Conservation (phyloP, 92 coral and sea anemone genomes). For the Heteractis magnifica region DNA sequence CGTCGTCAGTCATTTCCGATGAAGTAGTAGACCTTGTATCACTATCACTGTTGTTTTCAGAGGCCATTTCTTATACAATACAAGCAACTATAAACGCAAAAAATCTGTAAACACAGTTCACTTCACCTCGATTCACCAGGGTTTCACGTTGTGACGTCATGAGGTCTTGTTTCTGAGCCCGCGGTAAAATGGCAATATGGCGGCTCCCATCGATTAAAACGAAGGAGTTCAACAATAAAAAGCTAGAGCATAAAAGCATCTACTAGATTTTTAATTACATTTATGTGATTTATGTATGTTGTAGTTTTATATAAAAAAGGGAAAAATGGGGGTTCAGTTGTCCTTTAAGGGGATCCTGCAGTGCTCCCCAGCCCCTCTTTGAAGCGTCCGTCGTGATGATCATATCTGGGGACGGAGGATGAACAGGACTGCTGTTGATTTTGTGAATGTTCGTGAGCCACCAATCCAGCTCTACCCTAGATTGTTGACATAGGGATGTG, state of each 20-base stretch:
- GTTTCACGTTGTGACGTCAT: slow-evolving; percentile 15
- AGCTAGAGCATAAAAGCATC: neutral
- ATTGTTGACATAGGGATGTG: neutral
- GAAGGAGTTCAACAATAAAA: neutral
- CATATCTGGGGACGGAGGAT: slow-evolving; percentile 20
- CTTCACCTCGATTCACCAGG: neutral
- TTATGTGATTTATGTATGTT: too few species aligned
- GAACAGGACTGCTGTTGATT: neutral
- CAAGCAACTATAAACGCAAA: neutral
- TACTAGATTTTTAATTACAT: neutral
- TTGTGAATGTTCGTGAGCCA: neutral
- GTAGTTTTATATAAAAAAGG: neutral
- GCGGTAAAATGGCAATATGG: slow-evolving; percentile 10
- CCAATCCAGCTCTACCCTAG: neutral
- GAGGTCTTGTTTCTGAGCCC: slow-evolving; percentile 16
- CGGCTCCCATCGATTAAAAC: neutral
- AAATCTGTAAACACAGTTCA: neutral
- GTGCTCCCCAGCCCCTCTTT: slow-evolving; percentile 50
- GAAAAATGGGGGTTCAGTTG: neutral
- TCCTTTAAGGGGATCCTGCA: slow-evolving; percentile 10
- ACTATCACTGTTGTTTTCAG: slow-evolving; percentile 4
- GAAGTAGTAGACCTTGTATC: slow-evolving; percentile 9
- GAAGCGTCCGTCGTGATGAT: slow-evolving; percentile 3
- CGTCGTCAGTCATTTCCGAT: neutral
- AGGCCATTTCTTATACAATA: neutral